These are phyloP conservation scores for Plumapathes pennacea DNA, from an alignment of 92 coral and sea anemone species.

Conservation along the genomic window DNA sequence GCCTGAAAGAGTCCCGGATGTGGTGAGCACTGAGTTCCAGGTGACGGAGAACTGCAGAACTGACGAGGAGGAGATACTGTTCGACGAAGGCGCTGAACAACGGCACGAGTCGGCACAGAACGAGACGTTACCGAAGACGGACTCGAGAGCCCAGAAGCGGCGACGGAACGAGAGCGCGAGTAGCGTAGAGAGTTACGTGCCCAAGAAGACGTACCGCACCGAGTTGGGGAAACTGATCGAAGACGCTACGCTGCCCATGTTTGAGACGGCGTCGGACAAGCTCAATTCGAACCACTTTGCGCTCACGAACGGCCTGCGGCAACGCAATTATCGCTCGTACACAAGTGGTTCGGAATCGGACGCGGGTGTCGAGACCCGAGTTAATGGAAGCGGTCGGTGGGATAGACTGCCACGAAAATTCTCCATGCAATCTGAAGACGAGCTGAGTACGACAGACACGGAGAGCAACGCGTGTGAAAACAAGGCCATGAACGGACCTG, in stretches of 20 bases:
- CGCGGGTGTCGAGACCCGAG: slow-evolving; percentile 51
- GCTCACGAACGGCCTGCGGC: slow-evolving; percentile 82
- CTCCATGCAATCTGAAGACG: slow-evolving; percentile 89
- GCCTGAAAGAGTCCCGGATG: slow-evolving; percentile 54
- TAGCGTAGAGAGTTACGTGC: slow-evolving; percentile 53
- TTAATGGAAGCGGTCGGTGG: slow-evolving; percentile 80
- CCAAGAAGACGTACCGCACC: slow-evolving; percentile 76
- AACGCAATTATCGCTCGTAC: slow-evolving; percentile 87
- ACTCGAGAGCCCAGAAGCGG: slow-evolving; percentile 56
- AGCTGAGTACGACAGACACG: slow-evolving; percentile 90
- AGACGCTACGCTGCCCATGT: slow-evolving; percentile 86
- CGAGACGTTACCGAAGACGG: slow-evolving; percentile 28
- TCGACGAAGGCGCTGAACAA: no score
- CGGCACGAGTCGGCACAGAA: slow-evolving; percentile 49
- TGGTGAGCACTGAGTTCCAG: slow-evolving; percentile 64
- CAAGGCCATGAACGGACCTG: slow-evolving; percentile 72
- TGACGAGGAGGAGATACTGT: slow-evolving; percentile 56
- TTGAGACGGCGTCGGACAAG: slow-evolving; percentile 68
- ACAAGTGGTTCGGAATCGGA: slow-evolving; percentile 98
- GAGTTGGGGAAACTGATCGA: slow-evolving; percentile 86
- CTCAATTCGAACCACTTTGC: slow-evolving; percentile 59
- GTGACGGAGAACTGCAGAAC: slow-evolving; percentile 78
- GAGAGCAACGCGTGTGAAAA: slow-evolving; percentile 87
- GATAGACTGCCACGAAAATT: slow-evolving; percentile 73
- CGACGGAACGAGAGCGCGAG: slow-evolving; percentile 50